Evolutionary conservation across 30 jellyfish, hydroid and myxozoan species (phyloP).

Genomic region (Hydra vulgaris): DNA sequence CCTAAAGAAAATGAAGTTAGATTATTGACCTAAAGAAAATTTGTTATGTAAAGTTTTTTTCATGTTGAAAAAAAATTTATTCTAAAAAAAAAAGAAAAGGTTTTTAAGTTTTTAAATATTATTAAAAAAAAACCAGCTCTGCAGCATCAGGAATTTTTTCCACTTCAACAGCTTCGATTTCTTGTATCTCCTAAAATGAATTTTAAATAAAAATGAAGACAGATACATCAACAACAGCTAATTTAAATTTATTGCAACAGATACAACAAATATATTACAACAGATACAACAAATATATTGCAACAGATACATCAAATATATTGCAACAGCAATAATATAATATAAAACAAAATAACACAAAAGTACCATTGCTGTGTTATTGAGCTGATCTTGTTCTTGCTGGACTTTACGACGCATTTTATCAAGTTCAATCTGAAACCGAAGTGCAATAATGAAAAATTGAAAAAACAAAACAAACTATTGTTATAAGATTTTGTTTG

Average conservation of each 20-base stretch:
- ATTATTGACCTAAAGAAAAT: too few species aligned
- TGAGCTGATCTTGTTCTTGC: slow-evolving; percentile 57
- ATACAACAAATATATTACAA: too few species aligned
- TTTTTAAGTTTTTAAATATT: too few species aligned
- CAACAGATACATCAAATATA: too few species aligned
- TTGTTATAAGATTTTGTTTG: too few species aligned
- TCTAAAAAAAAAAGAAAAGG: not conserved
- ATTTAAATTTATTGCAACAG: too few species aligned
- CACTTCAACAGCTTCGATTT: slow-evolving; percentile 52
- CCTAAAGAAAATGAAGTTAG: not conserved
- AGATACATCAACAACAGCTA: too few species aligned
- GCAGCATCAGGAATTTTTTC: slow-evolving; percentile 79
- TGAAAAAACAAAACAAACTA: too few species aligned
- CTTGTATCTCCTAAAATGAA: slow-evolving; percentile 72
- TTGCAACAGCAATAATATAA: not conserved
- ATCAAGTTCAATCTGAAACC: not conserved
- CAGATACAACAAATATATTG: too few species aligned
- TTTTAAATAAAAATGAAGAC: too few species aligned
- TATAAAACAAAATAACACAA: not conserved
- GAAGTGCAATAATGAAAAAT: not conserved
- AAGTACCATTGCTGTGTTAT: slow-evolving; percentile 52
- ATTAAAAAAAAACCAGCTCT: slow-evolving; percentile 40
- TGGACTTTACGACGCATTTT: slow-evolving; percentile 31
- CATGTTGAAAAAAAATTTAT: too few species aligned
- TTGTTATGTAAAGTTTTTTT: too few species aligned